phyloP scores from a whole-genome alignment of 2,113 vertebrate species.

The Planiliza haematocheilus region DNA sequence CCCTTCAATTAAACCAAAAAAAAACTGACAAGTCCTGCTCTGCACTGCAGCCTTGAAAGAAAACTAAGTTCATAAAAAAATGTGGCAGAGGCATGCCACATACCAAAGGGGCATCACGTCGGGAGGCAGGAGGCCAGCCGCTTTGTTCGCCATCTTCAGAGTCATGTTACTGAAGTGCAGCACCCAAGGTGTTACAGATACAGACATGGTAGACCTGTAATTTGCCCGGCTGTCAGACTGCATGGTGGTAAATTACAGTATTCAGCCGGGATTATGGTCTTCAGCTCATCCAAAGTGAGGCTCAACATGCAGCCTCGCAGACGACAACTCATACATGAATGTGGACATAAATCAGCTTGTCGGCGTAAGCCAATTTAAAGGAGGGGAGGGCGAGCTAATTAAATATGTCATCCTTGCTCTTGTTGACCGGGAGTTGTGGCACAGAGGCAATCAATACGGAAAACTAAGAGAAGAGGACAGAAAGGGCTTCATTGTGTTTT shows the following conservation, averaged over 20 bases:
- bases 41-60: conserved; percentile 10
- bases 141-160: conserved; percentile 38
- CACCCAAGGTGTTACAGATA: conserved; percentile 69
- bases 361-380: conserved; percentile 53
- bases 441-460: not conserved
- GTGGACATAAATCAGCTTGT: conserved; percentile 63
- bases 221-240: conserved; percentile 77
- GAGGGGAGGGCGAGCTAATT: conserved; percentile 36
- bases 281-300: conserved; percentile 64
- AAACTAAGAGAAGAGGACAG: conserved; percentile 13
- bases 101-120: conserved; percentile 74
- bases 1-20: conserved; percentile 63
- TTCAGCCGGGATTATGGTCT: conserved; percentile 76
- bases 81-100: conserved; percentile 60
- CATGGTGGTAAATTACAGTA: conserved; percentile 77
- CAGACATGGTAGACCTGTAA: conserved; percentile 79
- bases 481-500: conserved; percentile 25
- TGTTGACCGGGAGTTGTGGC: not conserved
- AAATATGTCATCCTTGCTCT: conserved; percentile 40
- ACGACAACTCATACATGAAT: conserved; percentile 62
- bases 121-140: conserved; percentile 31
- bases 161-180: conserved; percentile 51
- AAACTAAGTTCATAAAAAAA: conserved; percentile 40
- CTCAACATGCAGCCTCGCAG: conserved; percentile 66
- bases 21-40: conserved; percentile 46